These are phyloP conservation scores for Pampus argenteus DNA, from an alignment of 2,797 vertebrate genomes.

Conservation along the genomic window DNA sequence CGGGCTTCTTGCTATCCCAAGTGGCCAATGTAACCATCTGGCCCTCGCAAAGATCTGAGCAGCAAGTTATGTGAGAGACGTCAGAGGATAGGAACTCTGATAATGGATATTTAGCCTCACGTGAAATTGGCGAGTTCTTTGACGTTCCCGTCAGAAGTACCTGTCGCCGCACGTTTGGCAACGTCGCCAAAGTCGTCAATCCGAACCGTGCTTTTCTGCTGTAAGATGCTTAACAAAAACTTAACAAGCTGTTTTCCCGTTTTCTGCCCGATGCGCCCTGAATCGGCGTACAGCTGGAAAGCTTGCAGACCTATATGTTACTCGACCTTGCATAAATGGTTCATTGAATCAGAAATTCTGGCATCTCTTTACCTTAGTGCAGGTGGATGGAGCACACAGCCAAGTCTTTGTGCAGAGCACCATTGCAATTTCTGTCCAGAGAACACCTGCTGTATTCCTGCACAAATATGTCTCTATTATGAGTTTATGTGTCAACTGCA, in stretches of 20 bases:
- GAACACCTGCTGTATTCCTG: slow-evolving; percentile 70
- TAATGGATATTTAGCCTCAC: slow-evolving; percentile 74
- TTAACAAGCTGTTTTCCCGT: slow-evolving; percentile 3
- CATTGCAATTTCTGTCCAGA: slow-evolving; percentile 39
- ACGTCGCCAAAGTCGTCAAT: slow-evolving; percentile 19
- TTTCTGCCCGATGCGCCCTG: slow-evolving; percentile 1
- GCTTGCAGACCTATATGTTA: slow-evolving; percentile 45
- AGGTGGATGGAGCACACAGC: slow-evolving; percentile 74
- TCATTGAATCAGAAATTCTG: slow-evolving; percentile 73
- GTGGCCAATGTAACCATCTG: slow-evolving; percentile 83
- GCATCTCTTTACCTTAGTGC: slow-evolving; percentile 67
- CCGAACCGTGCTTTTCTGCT: slow-evolving; percentile 16
- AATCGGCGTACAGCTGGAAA: slow-evolving; percentile 47
- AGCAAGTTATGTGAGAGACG: slow-evolving; percentile 76
- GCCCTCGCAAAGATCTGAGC: slow-evolving; percentile 80
- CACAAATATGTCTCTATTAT: slow-evolving; percentile 60
- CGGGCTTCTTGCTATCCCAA: slow-evolving; percentile 76
- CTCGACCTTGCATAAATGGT: slow-evolving; percentile 65
- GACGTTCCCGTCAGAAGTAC: slow-evolving; percentile 59
- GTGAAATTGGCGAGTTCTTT: slow-evolving; percentile 60
- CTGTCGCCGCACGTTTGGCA: slow-evolving; percentile 46
- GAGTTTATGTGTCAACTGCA: slow-evolving; percentile 45
- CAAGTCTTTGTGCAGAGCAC: slow-evolving; percentile 70
- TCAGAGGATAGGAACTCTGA: slow-evolving; percentile 79
- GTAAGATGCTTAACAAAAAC: slow-evolving; percentile 21